Evolutionary conservation across 2,888 invertebrate genomes (phyloP).

Genomic region (Xestobium rufovillosum): DNA sequence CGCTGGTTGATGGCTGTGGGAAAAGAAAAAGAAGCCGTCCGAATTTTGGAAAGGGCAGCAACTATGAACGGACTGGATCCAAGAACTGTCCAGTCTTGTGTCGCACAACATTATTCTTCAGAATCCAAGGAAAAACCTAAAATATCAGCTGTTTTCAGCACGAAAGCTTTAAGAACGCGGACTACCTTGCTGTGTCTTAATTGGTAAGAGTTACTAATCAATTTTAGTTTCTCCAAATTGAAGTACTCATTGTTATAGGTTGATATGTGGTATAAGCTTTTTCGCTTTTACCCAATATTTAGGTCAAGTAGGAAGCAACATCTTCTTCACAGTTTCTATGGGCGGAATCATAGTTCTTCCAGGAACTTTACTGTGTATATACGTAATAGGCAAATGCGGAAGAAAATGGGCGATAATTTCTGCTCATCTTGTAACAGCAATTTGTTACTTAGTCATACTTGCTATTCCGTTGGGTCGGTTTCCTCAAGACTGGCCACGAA

Average conservation of each 20-base stretch:
- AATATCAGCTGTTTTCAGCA: slow-evolving; percentile 46
- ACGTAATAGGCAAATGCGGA: slow-evolving; percentile 45
- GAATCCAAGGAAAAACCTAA: slow-evolving; percentile 29
- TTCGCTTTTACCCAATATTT: slow-evolving; percentile 55
- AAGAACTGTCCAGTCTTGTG: slow-evolving; percentile 30
- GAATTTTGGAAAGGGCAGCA: slow-evolving; percentile 40
- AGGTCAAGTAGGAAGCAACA: slow-evolving; percentile 48
- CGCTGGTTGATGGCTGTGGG: slow-evolving; percentile 55
- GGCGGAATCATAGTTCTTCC: slow-evolving; percentile 50
- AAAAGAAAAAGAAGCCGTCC: slow-evolving; percentile 45
- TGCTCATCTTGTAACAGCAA: slow-evolving; percentile 45
- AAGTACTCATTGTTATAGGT: slow-evolving; percentile 41
- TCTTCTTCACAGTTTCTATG: slow-evolving; percentile 48
- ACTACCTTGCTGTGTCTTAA: slow-evolving; percentile 47
- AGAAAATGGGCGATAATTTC: slow-evolving; percentile 46
- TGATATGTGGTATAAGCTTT: slow-evolving; percentile 50
- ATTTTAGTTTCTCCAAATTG: not conserved
- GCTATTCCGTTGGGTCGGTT: slow-evolving; percentile 44
- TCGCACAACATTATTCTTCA: slow-evolving; percentile 37
- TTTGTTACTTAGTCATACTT: slow-evolving; percentile 47
- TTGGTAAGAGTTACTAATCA: slow-evolving; percentile 44
- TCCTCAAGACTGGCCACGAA: slow-evolving; percentile 48
- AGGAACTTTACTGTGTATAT: slow-evolving; percentile 49
- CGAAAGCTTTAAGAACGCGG: slow-evolving; percentile 46
- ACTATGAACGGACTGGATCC: slow-evolving; percentile 31